These are phyloP conservation scores for Samia ricini DNA, from an alignment of 1,140 invertebrate genomes.

Conservation along the genomic window DNA sequence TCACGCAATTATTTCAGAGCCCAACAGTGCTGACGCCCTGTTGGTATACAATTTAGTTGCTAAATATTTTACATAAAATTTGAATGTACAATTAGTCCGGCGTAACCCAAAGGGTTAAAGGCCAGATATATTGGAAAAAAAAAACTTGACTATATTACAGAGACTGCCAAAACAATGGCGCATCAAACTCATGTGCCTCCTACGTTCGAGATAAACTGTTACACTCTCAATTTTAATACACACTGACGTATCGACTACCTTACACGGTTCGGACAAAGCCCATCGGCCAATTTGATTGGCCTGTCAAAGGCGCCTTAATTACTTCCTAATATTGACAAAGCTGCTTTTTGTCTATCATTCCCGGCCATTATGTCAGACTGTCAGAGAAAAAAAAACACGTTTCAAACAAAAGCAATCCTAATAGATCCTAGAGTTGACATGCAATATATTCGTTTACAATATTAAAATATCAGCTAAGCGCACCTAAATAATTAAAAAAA, in stretches of 20 bases:
- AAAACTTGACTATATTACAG: neutral
- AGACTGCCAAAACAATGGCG: neutral
- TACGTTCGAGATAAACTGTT: neutral
- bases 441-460: constrained; percentile 15
- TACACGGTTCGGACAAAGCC: constrained; percentile 28
- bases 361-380: constrained; percentile 43
- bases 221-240: constrained; percentile 7
- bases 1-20: too few species aligned
- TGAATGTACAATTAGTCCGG: too few species aligned
- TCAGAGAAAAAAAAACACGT: constrained; percentile 33
- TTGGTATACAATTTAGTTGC: too few species aligned
- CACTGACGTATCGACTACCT: constrained; percentile 42
- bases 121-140: neutral
- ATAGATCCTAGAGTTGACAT: constrained; percentile 19
- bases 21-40: too few species aligned
- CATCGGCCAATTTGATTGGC: constrained; percentile 52
- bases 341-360: constrained; percentile 45
- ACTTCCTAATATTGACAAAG: constrained; percentile 71
- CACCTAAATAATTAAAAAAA: too few species aligned
- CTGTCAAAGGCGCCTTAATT: constrained; percentile 54
- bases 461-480: neutral
- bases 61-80: too few species aligned
- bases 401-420: constrained; percentile 17
- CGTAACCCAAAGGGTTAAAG: too few species aligned
- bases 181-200: neutral